These are phyloP conservation scores for Caenorhabditis sulstoni DNA, from an alignment of 2,888 invertebrate genomes.

Conservation along the genomic window DNA sequence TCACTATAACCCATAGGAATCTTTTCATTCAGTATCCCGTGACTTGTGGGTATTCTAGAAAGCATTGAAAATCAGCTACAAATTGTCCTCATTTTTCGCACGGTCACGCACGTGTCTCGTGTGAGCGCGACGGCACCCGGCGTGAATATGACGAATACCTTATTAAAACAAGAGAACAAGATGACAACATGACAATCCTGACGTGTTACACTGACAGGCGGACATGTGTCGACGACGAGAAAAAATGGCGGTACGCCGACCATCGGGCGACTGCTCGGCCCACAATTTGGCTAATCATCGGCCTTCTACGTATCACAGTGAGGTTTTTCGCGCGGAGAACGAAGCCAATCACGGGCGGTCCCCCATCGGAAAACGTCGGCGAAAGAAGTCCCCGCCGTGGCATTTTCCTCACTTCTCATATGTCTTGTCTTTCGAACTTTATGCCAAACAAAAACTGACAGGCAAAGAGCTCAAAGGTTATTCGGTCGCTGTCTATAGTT, in stretches of 20 bases:
- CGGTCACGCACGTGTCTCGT: conserved; percentile 9
- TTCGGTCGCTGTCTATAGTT: conserved; percentile 22
- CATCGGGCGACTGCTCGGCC: conserved; percentile 42
- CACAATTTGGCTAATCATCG: conserved; percentile 47
- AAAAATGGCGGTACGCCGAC: conserved; percentile 45
- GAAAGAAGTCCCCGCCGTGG: conserved; percentile 36
- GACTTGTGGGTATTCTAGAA: neutral
- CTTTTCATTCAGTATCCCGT: too few relatives aligned
- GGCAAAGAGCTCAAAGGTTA: conserved; percentile 39
- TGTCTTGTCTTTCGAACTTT: conserved; percentile 56
- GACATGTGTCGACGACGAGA: conserved; percentile 37
- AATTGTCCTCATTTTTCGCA: conserved; percentile 18
- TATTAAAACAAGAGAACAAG: conserved; percentile 52
- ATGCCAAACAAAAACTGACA: conserved; percentile 49
- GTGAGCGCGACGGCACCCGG: conserved; percentile 5
- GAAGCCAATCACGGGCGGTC: conserved; percentile 38
- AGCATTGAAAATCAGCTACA: conserved; percentile 15
- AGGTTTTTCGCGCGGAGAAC: conserved; percentile 26
- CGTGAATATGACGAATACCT: conserved; percentile 51
- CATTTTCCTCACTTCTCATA: conserved; percentile 47
- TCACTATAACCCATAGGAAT: too few relatives aligned
- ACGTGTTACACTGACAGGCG: conserved; percentile 35
- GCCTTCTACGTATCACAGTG: conserved; percentile 53
- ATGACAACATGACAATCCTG: conserved; percentile 53
- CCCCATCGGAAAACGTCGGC: conserved; percentile 22